These are phyloP conservation scores for Elgaria multicarinata DNA, from an alignment of 2,113 vertebrate genomes.

Conservation along the genomic window DNA sequence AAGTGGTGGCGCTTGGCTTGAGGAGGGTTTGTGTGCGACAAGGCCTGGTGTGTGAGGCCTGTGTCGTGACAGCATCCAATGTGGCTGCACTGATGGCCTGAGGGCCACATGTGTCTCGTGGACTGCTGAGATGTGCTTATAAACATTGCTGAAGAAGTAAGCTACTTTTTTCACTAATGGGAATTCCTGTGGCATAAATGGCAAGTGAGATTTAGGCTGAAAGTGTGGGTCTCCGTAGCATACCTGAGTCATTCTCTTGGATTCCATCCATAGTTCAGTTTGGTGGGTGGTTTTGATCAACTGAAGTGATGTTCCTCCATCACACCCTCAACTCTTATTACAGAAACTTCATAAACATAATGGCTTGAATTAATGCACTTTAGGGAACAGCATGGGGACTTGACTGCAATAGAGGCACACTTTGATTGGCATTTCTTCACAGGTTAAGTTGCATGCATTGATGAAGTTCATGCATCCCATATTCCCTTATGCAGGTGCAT, in stretches of 20 bases:
- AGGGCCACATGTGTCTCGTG: not conserved
- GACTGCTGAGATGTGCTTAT: not conserved
- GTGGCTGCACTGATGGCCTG: not conserved
- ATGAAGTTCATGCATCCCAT: constrained; percentile 4
- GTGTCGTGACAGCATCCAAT: too few species aligned
- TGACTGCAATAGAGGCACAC: not conserved
- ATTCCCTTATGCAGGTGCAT: not conserved
- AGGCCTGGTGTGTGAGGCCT: too few species aligned
- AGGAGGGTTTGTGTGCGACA: too few species aligned
- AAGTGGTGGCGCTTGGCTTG: too few species aligned
- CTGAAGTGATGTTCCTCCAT: not conserved
- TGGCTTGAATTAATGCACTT: not conserved
- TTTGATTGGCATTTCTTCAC: constrained; percentile 26
- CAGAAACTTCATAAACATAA: constrained; percentile 13
- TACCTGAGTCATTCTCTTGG: not conserved
- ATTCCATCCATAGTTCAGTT: not conserved
- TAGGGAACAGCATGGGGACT: not conserved
- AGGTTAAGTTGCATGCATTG: constrained; percentile 1
- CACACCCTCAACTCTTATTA: not conserved
- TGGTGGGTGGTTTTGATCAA: not conserved
- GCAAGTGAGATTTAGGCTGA: not conserved
- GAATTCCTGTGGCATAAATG: not conserved
- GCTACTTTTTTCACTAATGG: not conserved
- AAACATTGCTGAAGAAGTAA: not conserved
- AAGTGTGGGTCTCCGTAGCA: not conserved